phyloP scores from a whole-genome alignment of 2,888 invertebrate genomes.

The Dryadula phaetusa region DNA sequence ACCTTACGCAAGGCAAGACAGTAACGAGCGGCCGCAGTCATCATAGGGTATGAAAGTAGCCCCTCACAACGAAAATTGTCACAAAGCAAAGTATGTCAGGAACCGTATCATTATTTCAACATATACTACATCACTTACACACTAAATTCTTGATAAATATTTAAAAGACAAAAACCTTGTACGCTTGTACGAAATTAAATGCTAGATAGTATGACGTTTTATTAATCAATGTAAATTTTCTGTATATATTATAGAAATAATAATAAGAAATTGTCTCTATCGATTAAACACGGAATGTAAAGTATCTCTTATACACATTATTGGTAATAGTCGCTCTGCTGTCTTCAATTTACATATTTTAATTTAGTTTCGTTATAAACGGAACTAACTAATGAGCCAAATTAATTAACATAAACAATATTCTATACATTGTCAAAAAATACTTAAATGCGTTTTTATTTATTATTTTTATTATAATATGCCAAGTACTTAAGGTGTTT shows the following conservation, averaged over 20 bases:
- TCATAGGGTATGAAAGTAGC: constrained; percentile 72
- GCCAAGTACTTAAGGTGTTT: constrained; percentile 49
- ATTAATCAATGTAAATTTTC: too few relatives aligned
- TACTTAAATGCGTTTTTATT: background rate
- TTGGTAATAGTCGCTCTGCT: background rate
- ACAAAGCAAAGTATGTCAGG: constrained; percentile 77
- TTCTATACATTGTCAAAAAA: background rate
- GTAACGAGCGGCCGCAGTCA: constrained; percentile 80
- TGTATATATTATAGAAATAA: too few relatives aligned
- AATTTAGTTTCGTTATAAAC: background rate
- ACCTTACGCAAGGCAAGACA: constrained; percentile 70
- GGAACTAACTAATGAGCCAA: background rate
- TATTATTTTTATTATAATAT: constrained; percentile 2
- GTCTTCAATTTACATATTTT: background rate
- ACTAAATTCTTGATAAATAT: background rate
- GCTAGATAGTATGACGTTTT: background rate
- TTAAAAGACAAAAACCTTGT: background rate
- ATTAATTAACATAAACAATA: background rate
- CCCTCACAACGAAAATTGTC: constrained; percentile 76
- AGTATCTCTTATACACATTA: background rate
- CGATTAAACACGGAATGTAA: too few relatives aligned
- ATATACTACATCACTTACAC: constrained; percentile 42
- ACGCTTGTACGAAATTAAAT: background rate
- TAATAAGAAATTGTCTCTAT: background rate
- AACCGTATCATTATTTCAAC: constrained; percentile 70